phyloP scores from a whole-genome alignment of 2,888 invertebrate species.

The Tenthredo distinguenda region DNA sequence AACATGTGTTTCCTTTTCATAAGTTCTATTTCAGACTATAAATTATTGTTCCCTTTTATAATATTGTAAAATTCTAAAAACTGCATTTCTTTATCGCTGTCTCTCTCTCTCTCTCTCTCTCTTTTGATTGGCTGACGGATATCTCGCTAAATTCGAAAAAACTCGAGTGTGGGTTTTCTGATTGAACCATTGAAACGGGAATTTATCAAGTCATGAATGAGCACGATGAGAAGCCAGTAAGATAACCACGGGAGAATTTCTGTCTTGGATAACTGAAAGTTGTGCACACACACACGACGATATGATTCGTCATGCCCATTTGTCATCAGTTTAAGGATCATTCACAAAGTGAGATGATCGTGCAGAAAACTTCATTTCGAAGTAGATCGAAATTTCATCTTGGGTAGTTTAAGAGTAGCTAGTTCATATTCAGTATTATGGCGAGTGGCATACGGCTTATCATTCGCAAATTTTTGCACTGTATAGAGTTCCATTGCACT shows the following conservation, averaged over 20 bases:
- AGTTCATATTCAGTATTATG: not conserved
- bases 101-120: not conserved
- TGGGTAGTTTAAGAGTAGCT: not conserved
- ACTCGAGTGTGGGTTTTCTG: not conserved
- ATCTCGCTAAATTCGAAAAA: not conserved
- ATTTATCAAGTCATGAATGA: conserved; percentile 17
- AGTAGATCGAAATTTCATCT: not conserved
- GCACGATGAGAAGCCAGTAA: conserved; percentile 15
- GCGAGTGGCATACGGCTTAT: not conserved
- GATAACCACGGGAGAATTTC: not conserved
- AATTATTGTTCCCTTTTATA: not conserved
- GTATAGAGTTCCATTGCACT: not conserved
- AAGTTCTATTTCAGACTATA: no score
- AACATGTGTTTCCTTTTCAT: no score
- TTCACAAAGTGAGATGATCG: not conserved
- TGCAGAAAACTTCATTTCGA: not conserved
- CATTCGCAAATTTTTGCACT: not conserved
- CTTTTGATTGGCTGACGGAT: not conserved
- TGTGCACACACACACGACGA: not conserved
- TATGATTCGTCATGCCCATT: conserved; percentile 12
- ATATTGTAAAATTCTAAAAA: not conserved
- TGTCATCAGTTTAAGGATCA: not conserved
- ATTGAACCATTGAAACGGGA: not conserved
- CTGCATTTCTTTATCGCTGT: not conserved
- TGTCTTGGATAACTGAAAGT: not conserved